Percentiles rank a stretch among this genome's conserved stretches.
These are phyloP conservation scores for Sinonovacula constricta DNA, from an alignment of 1,140 invertebrate genomes.

Conservation along the genomic window DNA sequence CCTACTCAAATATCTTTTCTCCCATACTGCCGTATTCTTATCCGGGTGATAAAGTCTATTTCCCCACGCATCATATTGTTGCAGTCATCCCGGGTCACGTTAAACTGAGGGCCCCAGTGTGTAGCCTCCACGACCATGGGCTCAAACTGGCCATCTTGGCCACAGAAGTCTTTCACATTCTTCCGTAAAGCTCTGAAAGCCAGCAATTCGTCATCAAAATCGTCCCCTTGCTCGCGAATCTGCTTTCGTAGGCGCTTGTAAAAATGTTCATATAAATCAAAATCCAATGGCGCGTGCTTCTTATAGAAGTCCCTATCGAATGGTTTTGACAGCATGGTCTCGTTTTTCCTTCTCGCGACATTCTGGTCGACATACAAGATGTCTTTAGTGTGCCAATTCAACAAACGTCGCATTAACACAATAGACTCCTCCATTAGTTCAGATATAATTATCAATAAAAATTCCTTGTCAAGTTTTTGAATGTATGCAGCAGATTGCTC, in stretches of 20 bases:
- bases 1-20: constrained; percentile 25
- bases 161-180: constrained; percentile 48
- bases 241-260: constrained; percentile 38
- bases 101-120: constrained; percentile 13
- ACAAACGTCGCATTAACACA: constrained; percentile 77
- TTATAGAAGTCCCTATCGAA: constrained; percentile 40
- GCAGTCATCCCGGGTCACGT: constrained; percentile 9
- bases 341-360: constrained; percentile 11
- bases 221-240: constrained; percentile 30
- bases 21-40: constrained; percentile 22
- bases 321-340: not conserved
- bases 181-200: constrained; percentile 46
- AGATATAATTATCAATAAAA: constrained; percentile 80
- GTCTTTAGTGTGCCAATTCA: constrained; percentile 79
- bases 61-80: constrained; percentile 3
- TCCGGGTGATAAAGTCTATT: constrained; percentile 10
- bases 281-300: constrained; percentile 48
- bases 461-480: constrained; percentile 58
- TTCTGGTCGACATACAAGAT: constrained; percentile 66
- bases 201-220: constrained; percentile 43
- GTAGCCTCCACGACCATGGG: not conserved
- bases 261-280: constrained; percentile 55
- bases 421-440: constrained; percentile 81
- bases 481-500: constrained; percentile 31
- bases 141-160: not conserved